Evolutionary conservation across 1,140 invertebrate species (phyloP).

Genomic region (Heterodera schachtii): DNA sequence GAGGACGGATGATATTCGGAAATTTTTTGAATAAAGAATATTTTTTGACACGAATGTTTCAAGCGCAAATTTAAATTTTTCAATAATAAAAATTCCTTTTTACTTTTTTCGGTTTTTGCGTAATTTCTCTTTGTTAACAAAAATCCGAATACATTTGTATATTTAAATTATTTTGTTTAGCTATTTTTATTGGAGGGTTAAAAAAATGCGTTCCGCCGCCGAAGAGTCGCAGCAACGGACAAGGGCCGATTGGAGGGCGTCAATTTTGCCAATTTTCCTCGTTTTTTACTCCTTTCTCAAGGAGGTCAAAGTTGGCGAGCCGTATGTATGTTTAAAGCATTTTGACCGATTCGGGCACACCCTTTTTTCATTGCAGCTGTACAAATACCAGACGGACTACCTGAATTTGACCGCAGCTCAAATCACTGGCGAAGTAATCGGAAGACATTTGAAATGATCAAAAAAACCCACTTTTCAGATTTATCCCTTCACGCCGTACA

Average conservation of each 20-base stretch:
- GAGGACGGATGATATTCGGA: no score
- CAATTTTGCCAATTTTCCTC: slow-evolving; percentile 22
- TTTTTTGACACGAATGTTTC: no score
- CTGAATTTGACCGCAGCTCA: slow-evolving; percentile 51
- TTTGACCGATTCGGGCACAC: not conserved
- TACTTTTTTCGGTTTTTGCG: no score
- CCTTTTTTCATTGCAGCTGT: slow-evolving; percentile 24
- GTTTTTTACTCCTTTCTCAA: slow-evolving; percentile 44
- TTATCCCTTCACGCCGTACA: slow-evolving; percentile 51
- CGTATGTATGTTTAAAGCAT: slow-evolving; percentile 22
- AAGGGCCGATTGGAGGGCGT: not conserved
- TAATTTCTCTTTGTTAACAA: no score
- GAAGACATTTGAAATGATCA: not conserved
- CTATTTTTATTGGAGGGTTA: no score
- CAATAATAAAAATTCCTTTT: no score
- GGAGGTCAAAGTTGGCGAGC: slow-evolving; percentile 56
- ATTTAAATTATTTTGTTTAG: no score
- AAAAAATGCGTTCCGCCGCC: not conserved
- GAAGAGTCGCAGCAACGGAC: not conserved
- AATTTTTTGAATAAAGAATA: no score
- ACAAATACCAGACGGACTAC: slow-evolving; percentile 56
- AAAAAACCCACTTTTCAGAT: slow-evolving; percentile 38
- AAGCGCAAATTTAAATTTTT: no score
- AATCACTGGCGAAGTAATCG: slow-evolving; percentile 40
- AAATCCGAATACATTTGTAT: no score